These are phyloP conservation scores for Ancistrus triradiatus DNA, from an alignment of 2,113 vertebrate species.

Conservation along the genomic window DNA sequence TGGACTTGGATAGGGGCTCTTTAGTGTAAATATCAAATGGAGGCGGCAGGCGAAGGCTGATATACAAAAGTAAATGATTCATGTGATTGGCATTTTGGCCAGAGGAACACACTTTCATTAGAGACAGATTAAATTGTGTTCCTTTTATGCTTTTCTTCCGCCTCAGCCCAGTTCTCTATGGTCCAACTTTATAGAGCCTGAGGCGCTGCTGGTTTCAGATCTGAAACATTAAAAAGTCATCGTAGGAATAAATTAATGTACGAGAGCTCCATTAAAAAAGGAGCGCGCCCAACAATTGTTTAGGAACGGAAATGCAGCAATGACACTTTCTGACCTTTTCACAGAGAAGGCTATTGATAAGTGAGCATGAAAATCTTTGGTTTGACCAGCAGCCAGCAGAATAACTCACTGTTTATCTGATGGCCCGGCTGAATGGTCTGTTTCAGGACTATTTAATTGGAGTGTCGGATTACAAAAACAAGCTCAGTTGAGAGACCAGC, in stretches of 20 bases:
- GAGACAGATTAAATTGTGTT: conserved; percentile 48
- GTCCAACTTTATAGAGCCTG: conserved; percentile 18
- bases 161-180: conserved; percentile 8
- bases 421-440: neutral
- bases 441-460: no score
- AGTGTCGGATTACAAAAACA: no score
- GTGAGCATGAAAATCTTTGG: conserved; percentile 8
- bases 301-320: conserved; percentile 4
- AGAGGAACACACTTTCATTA: conserved; percentile 38
- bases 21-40: conserved; percentile 49
- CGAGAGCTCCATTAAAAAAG: conserved; percentile 25
- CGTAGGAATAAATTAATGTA: conserved; percentile 27
- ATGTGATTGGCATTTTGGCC: conserved; percentile 48
- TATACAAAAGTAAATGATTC: conserved; percentile 40
- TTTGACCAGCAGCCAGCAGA: conserved; percentile 13
- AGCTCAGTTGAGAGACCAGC: no score
- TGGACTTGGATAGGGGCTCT: conserved; percentile 31
- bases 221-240: conserved; percentile 29
- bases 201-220: conserved; percentile 22
- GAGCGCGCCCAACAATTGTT: conserved; percentile 2
- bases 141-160: conserved; percentile 35
- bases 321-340: conserved; percentile 18
- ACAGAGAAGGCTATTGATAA: neutral
- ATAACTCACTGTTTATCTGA: neutral
- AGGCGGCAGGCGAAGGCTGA: conserved; percentile 19